phyloP scores from a whole-genome alignment of 2,797 vertebrate genomes.

The Muraenolepis orangiensis region DNA sequence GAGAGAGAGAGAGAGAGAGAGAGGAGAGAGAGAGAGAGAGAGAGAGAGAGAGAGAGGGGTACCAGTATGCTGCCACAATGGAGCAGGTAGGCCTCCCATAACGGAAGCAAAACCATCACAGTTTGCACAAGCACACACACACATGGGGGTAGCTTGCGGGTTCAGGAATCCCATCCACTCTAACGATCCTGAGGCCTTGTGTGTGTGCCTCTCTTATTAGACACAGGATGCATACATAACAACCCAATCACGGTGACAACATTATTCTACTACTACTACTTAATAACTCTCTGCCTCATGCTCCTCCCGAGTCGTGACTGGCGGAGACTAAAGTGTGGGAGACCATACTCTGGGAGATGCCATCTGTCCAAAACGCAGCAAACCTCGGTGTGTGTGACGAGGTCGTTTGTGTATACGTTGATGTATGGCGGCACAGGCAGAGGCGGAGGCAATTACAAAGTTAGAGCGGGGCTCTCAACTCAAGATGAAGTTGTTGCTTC shows the following conservation, averaged over 20 bases:
- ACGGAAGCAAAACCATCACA: background rate
- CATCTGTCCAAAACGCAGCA: too few species aligned
- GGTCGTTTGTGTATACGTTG: slow-evolving; percentile 5
- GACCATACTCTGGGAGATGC: too few species aligned
- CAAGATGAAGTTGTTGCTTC: slow-evolving; percentile 42
- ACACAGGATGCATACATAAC: too few species aligned
- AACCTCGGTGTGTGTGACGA: too few species aligned
- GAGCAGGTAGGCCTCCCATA: background rate
- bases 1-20: too few species aligned
- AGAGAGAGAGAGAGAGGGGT: slow-evolving; percentile 59
- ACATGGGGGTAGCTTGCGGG: slow-evolving; percentile 40
- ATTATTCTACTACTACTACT: too few species aligned
- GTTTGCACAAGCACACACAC: background rate
- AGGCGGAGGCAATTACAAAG: slow-evolving; percentile 48
- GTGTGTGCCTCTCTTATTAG: background rate
- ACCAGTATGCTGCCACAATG: slow-evolving; percentile 16
- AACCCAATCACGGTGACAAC: background rate
- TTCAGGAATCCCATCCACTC: slow-evolving; percentile 44
- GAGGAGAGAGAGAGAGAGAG: too few species aligned
- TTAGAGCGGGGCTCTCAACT: slow-evolving; percentile 34
- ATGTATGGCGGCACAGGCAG: slow-evolving; percentile 52
- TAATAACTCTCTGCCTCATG: too few species aligned
- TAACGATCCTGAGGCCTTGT: too few species aligned
- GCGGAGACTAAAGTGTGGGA: too few species aligned
- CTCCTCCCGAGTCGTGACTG: too few species aligned